Evolutionary conservation across 2,888 invertebrate genomes (phyloP), one percentile per base, ranked within the genome.

Genomic region (Drosophila mayaguana): DNA sequence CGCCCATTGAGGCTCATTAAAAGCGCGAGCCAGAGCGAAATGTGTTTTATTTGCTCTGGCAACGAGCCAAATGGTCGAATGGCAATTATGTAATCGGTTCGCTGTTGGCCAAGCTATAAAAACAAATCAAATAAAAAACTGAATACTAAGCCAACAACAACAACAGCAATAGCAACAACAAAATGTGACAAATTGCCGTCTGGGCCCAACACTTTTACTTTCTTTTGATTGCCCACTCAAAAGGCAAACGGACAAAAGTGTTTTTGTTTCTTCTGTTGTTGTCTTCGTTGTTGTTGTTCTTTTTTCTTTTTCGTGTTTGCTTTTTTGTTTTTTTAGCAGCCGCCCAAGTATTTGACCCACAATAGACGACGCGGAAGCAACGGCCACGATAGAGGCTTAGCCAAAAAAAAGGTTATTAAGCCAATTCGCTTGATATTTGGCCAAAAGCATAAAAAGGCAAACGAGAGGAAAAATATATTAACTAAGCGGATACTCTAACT

Each of bases 141-240:
- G 45, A 68, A 70, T 78, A 61, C 65, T 57, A 51, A 63, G 60
- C 43, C 54, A 68, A 77, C 59, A 53, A 40, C 46, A 63, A 71
- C 32, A 63, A 32, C 46, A 63, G 72, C 56, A 67, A 76, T 42
- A 62, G 28, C 50, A 63, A 75, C 34, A 63, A 53, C 51, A 57
- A 75, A 70, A 76, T 78, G 79, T 74, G 79, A 74, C 79, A 69
- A 69, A 74, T 62, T 54, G 63, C 55, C 28, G 64, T 61, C 53
- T 65, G 66, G 57, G 55, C 51, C 38, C 71, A 71, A 83, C 86
- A 88, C 84, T 84, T 86, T 84, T 88, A 84, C 84, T 84, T 84
- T 84, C 88, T 83, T 88, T 83, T 76, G 78, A 81, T 75, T 76
- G 77, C 22, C 73, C 61, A 71, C 66, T 70, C 43, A 59, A 78